A percentile compares a stretch with the other conserved stretches of the same genome.
These are phyloP conservation scores for Centroberyx gerrardi DNA, from an alignment of 2,797 vertebrate genomes.

Conservation along the genomic window DNA sequence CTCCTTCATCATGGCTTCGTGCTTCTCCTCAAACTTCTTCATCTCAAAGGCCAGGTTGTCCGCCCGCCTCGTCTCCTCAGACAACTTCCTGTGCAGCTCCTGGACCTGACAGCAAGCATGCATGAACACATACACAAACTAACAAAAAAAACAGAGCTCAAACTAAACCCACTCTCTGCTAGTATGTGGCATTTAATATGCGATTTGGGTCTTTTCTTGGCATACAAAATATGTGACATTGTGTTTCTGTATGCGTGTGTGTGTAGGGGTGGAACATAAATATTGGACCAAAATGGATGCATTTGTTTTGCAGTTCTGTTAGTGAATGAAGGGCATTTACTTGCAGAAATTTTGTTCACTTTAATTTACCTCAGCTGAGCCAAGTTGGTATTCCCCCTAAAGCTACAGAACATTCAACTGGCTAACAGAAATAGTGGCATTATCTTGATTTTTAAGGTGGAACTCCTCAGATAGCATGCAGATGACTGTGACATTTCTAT, in stretches of 20 bases:
- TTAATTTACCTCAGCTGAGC: too few species aligned
- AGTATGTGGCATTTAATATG: not conserved
- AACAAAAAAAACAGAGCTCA: not conserved
- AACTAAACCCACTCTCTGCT: not conserved
- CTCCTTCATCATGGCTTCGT: slow-evolving; percentile 94
- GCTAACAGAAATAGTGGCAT: too few species aligned
- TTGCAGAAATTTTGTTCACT: too few species aligned
- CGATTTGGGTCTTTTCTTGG: too few species aligned
- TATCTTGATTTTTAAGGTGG: too few species aligned
- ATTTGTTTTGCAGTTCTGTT: too few species aligned
- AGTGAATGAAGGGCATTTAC: too few species aligned
- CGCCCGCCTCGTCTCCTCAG: slow-evolving; percentile 94
- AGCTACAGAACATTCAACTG: too few species aligned
- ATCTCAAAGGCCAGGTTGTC: slow-evolving; percentile 95
- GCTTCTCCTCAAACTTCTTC: slow-evolving; percentile 93
- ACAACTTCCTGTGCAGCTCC: slow-evolving; percentile 93
- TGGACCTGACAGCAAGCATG: slow-evolving; percentile 87
- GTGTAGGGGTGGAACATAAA: not conserved
- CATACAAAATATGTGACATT: not conserved
- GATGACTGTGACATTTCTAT: too few species aligned
- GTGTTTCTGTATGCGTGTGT: not conserved
- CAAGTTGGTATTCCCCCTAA: too few species aligned
- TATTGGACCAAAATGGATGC: too few species aligned
- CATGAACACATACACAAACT: not conserved
- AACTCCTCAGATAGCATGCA: too few species aligned